Evolutionary conservation across 92 coral and sea anemone genomes (phyloP), one percentile per base, ranked within the genome.

Genomic region (Palythoa heliodiscus): DNA sequence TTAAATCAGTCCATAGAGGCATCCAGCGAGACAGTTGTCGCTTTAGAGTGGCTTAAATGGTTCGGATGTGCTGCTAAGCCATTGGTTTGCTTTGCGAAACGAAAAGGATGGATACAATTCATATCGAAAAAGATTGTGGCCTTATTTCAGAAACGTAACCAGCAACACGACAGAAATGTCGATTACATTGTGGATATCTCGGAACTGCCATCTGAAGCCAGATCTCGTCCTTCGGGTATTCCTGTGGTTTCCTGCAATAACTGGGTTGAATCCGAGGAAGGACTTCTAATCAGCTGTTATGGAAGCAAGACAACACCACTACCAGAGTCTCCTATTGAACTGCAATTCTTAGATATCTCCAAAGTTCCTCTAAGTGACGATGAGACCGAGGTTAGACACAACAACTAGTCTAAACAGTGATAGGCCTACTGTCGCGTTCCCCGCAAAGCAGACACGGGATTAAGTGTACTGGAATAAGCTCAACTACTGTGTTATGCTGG

Each of bases 51-150:
- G 83, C 54, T 78, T 17, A 78, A 61, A 55, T 78, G 83, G 83
- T 78, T 78, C 19, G 83, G 83, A 2, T 78, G 83, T 60, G 83
- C 71, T 9, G 83, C 83, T 7, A 78, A 78, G 37, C 83, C 83
- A 24, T 68, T 78, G 29, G 83, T 78, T 22, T 78, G 70, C 37
- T 78, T 78, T 60, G 69, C 64, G 50, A 78, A 58, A 35, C 71
- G 83, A 5, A 78, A 78, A 50, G 53, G 70, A 2, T 78, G 83
- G 71, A 39, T 61, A 37, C 50, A 68, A 6, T 35, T 48, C 38
- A 71, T 24, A 5, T 78, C 70, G 53, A 60, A 63, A 20, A 40
- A 58, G 54, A 37, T 19, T 60, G 52, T 78, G 24, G 19, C 71
- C 55, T 61, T 39, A 8, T 78, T 60, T 8, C 55, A 29, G 58